Percentiles rank a stretch among this genome's conserved stretches.
phyloP scores from a whole-genome alignment of 2,797 vertebrate genomes.

The Sylvia borin region DNA sequence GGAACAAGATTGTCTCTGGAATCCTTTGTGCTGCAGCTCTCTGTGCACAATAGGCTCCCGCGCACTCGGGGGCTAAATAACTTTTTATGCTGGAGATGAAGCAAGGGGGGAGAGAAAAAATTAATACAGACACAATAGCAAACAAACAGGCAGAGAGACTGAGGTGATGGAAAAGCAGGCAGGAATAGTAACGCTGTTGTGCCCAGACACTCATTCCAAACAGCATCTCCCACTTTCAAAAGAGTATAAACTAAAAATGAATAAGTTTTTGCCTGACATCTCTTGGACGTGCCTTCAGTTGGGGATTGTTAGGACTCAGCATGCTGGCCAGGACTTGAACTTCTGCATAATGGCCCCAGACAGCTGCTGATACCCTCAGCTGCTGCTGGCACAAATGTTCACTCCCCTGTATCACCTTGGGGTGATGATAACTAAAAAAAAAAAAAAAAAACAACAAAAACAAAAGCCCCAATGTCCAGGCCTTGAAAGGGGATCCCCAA shows the following conservation, averaged over 20 bases:
- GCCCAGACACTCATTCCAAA: neutral
- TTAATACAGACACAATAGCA: neutral
- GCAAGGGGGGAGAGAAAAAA: neutral
- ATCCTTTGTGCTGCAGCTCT: conserved; percentile 35
- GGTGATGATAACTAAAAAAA: neutral
- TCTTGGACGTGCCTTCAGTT: neutral
- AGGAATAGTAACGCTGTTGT: neutral
- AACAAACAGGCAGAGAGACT: neutral
- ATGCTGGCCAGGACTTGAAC: neutral
- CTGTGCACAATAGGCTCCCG: neutral
- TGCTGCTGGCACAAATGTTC: neutral
- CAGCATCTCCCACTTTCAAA: neutral
- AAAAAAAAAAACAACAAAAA: neutral
- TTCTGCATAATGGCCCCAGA: neutral
- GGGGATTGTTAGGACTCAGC: fast-evolving
- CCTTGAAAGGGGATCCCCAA: neutral
- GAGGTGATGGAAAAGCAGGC: neutral
- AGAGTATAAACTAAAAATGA: neutral
- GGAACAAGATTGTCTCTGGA: conserved; percentile 33
- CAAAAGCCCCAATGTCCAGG: fast-evolving
- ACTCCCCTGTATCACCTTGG: neutral
- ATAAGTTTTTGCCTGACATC: neutral
- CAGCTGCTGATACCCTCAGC: neutral
- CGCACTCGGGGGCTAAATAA: neutral
- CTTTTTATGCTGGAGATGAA: conserved; percentile 9